Percentiles rank a stretch among this genome's conserved stretches.
These are phyloP conservation scores for Temnothorax longispinosus DNA, from an alignment of 1,140 invertebrate species.

Conservation along the genomic window DNA sequence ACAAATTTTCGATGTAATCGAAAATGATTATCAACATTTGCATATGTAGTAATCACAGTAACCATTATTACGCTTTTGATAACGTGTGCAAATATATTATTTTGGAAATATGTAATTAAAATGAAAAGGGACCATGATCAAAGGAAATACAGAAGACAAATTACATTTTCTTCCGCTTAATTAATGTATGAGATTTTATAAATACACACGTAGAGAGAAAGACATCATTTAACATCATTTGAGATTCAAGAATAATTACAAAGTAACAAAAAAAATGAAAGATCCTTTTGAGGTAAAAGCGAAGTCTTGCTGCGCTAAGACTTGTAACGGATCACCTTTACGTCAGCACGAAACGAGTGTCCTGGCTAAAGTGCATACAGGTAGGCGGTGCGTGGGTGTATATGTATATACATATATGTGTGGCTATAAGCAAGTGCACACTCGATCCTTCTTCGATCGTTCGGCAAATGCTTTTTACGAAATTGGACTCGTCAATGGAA, in stretches of 20 bases:
- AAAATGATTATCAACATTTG: not conserved
- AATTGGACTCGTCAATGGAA: slow-evolving; percentile 73
- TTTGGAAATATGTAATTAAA: not conserved
- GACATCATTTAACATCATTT: not conserved
- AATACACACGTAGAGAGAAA: not conserved
- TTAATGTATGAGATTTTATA: not conserved
- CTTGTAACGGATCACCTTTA: slow-evolving; percentile 60
- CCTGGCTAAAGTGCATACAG: slow-evolving; percentile 48
- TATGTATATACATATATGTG: slow-evolving; percentile 1
- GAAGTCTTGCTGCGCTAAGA: slow-evolving; percentile 40
- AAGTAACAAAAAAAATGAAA: not conserved
- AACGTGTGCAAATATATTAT: not conserved
- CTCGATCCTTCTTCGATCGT: slow-evolving; percentile 68
- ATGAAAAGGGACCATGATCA: not conserved
- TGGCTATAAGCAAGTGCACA: slow-evolving; percentile 33
- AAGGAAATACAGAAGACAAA: not conserved
- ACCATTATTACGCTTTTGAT: not conserved
- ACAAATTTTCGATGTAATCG: not conserved
- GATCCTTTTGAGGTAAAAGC: slow-evolving; percentile 38
- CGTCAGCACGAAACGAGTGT: slow-evolving; percentile 45
- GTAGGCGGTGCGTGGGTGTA: slow-evolving; percentile 32
- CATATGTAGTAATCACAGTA: not conserved
- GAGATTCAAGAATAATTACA: slow-evolving; percentile 20
- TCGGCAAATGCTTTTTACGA: slow-evolving; percentile 74
- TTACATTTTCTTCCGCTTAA: not conserved